Evolutionary conservation across 2,113 vertebrate genomes (phyloP), one percentile per base, ranked within the genome.

Genomic region (Ailurus styani): DNA sequence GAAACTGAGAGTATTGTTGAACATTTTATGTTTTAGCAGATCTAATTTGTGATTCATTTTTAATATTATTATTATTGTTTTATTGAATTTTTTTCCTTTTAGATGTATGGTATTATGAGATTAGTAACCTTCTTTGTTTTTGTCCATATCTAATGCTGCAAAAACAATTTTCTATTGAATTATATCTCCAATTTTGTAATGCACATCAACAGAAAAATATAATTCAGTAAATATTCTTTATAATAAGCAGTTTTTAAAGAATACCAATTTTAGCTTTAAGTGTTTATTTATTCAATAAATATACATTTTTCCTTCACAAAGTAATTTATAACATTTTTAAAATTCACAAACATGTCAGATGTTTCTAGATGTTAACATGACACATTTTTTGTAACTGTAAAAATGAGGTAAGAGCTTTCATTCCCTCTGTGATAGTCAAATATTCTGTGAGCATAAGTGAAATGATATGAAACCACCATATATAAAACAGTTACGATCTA

Each of bases 1-100:
- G 40, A 52, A 73, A 64, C 6, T 55, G 4, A 91, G 6, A 27
- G 1, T 62, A 66, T 57, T 64, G n/a, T 37, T 84, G 81, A 75
- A 37, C 6, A 75, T 62, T 89, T 75, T 91, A 54, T 66, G 54
- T 83, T 95, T 92, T 77, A 55, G 13, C 7, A 87, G n/a, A 70
- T 78, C 40, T 87, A 81, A 79, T 66, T 81, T 92, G 4, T 79
- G n/a, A 37, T 70, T 97, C 12, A 73, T 87, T 96, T 96, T 87
- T 52, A 77, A 64, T 86, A 88, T 60, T 37, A 87, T 62, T 40
- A 57, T 62, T 40, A 66, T 21, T 86, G 17, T 62, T 64, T 86
- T 78, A 78, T 14, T 34, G 21, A 62, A 29, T 75, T 93, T 34
- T 55, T 55, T 64, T 7, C 6, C 2, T 52, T 87, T 90, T 23